A percentile compares a stretch with the other conserved stretches of the same genome.
Conservation (phyloP, 2,888 invertebrate species). For the Trichogramma dendrolimi region DNA sequence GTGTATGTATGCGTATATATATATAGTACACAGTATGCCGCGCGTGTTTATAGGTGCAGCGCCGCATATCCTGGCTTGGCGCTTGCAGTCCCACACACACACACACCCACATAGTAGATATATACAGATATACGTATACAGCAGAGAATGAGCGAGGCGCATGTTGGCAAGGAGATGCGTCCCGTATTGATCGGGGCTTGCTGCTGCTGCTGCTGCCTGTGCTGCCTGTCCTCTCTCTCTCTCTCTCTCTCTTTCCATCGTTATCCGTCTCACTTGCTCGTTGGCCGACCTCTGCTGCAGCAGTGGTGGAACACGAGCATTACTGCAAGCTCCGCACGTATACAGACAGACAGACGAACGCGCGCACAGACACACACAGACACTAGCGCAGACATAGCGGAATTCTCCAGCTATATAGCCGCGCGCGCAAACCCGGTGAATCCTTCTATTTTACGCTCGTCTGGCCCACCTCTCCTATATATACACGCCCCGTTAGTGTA, state of each 20-base stretch:
- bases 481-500: too few relatives aligned
- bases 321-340: neutral
- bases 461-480: neutral
- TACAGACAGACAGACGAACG: too few relatives aligned
- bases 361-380: too few relatives aligned
- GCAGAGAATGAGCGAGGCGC: neutral
- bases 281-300: neutral
- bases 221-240: neutral
- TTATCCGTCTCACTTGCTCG: conserved; percentile 3
- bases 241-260: conserved; percentile 7
- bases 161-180: conserved; percentile 32
- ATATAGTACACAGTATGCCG: too few relatives aligned
- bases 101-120: neutral
- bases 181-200: conserved; percentile 29
- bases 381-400: neutral
- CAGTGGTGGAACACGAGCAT: neutral
- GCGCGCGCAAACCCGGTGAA: neutral
- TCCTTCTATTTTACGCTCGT: conserved; percentile 15
- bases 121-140: neutral
- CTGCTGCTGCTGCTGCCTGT: neutral
- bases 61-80: too few relatives aligned
- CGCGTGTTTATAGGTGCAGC: too few relatives aligned
- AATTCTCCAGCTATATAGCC: neutral
- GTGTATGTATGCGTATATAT: too few relatives aligned
- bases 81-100: too few relatives aligned